These are phyloP conservation scores for Escarpia spicata DNA, from an alignment of 2,888 invertebrate genomes.

Conservation along the genomic window DNA sequence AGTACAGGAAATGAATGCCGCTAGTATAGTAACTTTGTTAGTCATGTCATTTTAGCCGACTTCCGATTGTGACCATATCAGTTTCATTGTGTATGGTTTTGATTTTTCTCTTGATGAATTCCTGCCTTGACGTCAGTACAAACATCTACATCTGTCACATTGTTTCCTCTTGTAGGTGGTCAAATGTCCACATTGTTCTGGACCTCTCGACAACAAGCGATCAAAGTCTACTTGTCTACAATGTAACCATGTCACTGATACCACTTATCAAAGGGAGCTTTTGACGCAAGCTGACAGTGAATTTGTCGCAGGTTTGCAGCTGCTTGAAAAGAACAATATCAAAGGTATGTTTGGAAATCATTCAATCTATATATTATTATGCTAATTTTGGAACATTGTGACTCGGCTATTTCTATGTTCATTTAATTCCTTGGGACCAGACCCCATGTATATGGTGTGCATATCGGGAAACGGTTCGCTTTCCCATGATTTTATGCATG, in stretches of 20 bases:
- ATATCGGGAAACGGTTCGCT: too few relatives aligned
- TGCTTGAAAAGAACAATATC: conserved; percentile 44
- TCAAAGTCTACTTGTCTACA: conserved; percentile 32
- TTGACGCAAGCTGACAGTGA: conserved; percentile 37
- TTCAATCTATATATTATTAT: not conserved
- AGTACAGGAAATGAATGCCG: too few relatives aligned
- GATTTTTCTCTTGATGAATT: too few relatives aligned
- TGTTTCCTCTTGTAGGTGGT: conserved; percentile 49
- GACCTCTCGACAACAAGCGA: conserved; percentile 58
- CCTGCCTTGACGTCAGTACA: not conserved
- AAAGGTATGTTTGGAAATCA: conserved; percentile 42
- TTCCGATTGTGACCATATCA: too few relatives aligned
- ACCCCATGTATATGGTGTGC: too few relatives aligned
- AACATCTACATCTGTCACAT: conserved; percentile 27
- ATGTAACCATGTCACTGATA: conserved; percentile 10
- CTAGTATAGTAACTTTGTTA: too few relatives aligned
- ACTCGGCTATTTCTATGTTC: too few relatives aligned
- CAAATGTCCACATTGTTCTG: conserved; percentile 54
- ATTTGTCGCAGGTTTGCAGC: conserved; percentile 47
- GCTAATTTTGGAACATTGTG: too few relatives aligned
- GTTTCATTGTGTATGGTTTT: too few relatives aligned
- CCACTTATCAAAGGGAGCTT: not conserved
- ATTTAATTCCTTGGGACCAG: too few relatives aligned
- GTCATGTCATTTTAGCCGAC: too few relatives aligned
- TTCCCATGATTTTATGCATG: too few relatives aligned